These are phyloP conservation scores for Ericerus pela DNA, from an alignment of 1,140 invertebrate genomes.

Conservation along the genomic window DNA sequence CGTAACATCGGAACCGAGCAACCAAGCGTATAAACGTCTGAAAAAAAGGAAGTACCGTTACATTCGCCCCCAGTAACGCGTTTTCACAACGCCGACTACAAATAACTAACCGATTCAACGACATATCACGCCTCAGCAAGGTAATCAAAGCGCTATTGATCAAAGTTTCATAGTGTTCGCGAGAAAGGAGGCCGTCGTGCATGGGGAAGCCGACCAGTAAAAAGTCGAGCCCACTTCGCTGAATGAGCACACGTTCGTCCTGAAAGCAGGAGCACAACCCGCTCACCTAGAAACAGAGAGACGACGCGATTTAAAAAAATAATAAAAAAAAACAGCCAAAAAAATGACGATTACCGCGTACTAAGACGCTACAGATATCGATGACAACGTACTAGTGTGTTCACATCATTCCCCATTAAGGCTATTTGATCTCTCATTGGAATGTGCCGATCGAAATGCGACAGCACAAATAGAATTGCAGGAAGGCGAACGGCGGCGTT, in stretches of 20 bases:
- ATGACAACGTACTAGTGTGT: constrained; percentile 51
- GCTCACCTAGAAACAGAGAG: constrained; percentile 34
- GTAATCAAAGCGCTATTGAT: constrained; percentile 67
- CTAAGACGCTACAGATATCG: constrained; percentile 5
- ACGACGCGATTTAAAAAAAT: background rate
- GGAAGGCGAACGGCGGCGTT: constrained; percentile 71
- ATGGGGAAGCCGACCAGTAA: constrained; percentile 72
- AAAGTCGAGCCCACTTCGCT: constrained; percentile 73
- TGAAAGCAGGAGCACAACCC: constrained; percentile 59
- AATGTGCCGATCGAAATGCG: constrained; percentile 68
- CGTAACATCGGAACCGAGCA: constrained; percentile 56
- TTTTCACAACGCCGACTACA: constrained; percentile 46
- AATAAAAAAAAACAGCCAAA: constrained; percentile 7
- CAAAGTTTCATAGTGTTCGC: constrained; percentile 57
- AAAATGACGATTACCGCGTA: background rate
- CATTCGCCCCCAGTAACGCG: constrained; percentile 64
- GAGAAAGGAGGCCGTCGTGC: constrained; percentile 59
- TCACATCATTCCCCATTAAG: constrained; percentile 72
- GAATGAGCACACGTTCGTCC: constrained; percentile 68
- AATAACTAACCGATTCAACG: constrained; percentile 54
- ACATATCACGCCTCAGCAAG: constrained; percentile 79
- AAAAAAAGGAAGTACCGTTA: constrained; percentile 28
- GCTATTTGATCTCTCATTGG: constrained; percentile 71
- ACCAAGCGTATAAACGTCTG: constrained; percentile 67
- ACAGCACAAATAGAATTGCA: constrained; percentile 64